Conservation (phyloP, 1,140 invertebrate genomes). For the Megathymus violae region DNA sequence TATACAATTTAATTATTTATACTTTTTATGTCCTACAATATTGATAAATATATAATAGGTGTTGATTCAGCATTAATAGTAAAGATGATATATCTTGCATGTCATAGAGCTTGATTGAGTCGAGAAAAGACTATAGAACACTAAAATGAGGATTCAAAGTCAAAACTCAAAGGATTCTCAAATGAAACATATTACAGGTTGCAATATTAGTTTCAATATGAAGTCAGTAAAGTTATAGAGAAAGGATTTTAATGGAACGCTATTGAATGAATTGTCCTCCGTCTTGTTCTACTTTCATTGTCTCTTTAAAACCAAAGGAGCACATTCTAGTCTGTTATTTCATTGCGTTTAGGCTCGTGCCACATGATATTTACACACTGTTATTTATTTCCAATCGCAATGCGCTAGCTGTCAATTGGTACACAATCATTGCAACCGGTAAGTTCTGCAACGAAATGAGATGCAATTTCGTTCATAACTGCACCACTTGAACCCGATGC, state of each 20-base stretch:
- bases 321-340: constrained; percentile 14
- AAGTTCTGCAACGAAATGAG: constrained; percentile 66
- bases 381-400: constrained; percentile 53
- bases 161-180: too few species aligned
- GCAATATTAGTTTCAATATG: too few species aligned
- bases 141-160: too few species aligned
- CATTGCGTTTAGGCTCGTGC: constrained; percentile 21
- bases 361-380: constrained; percentile 50
- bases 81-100: too few species aligned
- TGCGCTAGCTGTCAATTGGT: constrained; percentile 60
- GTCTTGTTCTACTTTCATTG: constrained; percentile 20
- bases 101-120: too few species aligned
- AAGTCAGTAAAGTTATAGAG: too few species aligned
- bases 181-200: too few species aligned
- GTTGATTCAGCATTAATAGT: too few species aligned
- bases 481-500: constrained; percentile 61
- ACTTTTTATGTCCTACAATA: too few species aligned
- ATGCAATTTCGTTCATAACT: constrained; percentile 75
- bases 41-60: too few species aligned
- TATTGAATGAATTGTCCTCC: constrained; percentile 9
- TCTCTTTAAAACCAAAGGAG: constrained; percentile 23
- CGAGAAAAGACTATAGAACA: too few species aligned
- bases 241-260: constrained; percentile 4
- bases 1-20: too few species aligned
- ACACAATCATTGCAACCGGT: constrained; percentile 68